Percentiles rank a stretch among this genome's conserved stretches.
phyloP scores from a whole-genome alignment of 1,140 invertebrate species.

The Ips nitidus region DNA sequence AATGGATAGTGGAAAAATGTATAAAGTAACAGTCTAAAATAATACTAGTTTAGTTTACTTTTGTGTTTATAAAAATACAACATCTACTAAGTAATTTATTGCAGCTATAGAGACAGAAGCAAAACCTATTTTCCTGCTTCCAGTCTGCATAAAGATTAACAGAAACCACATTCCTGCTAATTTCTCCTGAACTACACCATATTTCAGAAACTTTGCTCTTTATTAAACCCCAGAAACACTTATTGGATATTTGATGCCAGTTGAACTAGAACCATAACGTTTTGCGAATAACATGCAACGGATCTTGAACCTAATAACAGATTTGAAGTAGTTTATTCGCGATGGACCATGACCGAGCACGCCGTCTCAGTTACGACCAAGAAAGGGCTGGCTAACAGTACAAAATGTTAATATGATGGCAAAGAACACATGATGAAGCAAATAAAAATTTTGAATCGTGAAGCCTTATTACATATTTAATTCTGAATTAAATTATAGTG shows the following conservation, averaged over 20 bases:
- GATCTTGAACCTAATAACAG: slow-evolving; percentile 18
- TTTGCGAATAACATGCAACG: not conserved
- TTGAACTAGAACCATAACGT: not conserved
- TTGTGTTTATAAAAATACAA: too few species aligned
- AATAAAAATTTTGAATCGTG: slow-evolving; percentile 15
- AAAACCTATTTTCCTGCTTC: not conserved
- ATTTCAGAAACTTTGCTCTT: slow-evolving; percentile 1
- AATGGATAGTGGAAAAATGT: too few species aligned
- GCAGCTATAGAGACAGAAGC: not conserved
- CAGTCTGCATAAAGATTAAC: slow-evolving; percentile 1
- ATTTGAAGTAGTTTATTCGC: slow-evolving; percentile 23
- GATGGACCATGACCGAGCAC: slow-evolving; percentile 16
- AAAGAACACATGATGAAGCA: slow-evolving; percentile 4
- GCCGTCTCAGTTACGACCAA: not conserved
- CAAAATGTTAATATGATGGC: slow-evolving; percentile 17
- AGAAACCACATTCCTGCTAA: not conserved
- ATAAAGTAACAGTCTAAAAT: too few species aligned
- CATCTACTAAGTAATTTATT: too few species aligned
- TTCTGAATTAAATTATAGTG: slow-evolving; percentile 1
- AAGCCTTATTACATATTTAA: slow-evolving; percentile 14
- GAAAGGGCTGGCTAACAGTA: slow-evolving; percentile 15
- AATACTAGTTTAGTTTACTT: too few species aligned
- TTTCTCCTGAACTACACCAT: not conserved
- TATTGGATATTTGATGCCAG: not conserved
- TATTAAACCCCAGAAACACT: slow-evolving; percentile 10